phyloP scores from a whole-genome alignment of 2,797 vertebrate species.

The Enteromius afrohamiltoni region DNA sequence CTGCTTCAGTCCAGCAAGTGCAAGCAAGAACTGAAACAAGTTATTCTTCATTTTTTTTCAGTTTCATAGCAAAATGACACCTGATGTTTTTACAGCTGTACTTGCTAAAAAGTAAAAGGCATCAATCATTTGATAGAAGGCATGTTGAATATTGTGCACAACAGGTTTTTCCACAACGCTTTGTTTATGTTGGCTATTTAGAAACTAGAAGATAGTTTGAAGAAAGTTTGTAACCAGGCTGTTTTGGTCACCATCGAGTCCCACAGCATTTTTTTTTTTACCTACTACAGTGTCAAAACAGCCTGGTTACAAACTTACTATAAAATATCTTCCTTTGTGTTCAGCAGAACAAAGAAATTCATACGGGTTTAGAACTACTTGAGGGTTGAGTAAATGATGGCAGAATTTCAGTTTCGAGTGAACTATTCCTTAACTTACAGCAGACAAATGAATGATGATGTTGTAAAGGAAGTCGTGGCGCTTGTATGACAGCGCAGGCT shows the following conservation, averaged over 20 bases:
- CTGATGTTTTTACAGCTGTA: background rate
- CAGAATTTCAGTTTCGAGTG: no score
- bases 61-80: background rate
- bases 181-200: background rate
- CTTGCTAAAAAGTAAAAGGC: background rate
- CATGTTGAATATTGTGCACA: background rate
- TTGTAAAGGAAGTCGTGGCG: slow-evolving; percentile 6
- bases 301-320: no score
- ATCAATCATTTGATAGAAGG: background rate
- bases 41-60: background rate
- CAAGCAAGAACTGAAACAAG: background rate
- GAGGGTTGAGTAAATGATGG: no score
- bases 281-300: no score
- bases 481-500: background rate
- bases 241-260: no score
- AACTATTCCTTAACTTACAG: background rate
- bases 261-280: no score
- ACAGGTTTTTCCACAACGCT: background rate
- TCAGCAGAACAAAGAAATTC: no score
- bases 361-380: no score
- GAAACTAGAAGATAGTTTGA: background rate
- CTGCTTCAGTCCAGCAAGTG: background rate
- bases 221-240: no score
- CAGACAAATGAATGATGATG: background rate
- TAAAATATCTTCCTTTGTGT: no score